Evolutionary conservation across 2,113 vertebrate species (phyloP).

Genomic region (Empidonax traillii): DNA sequence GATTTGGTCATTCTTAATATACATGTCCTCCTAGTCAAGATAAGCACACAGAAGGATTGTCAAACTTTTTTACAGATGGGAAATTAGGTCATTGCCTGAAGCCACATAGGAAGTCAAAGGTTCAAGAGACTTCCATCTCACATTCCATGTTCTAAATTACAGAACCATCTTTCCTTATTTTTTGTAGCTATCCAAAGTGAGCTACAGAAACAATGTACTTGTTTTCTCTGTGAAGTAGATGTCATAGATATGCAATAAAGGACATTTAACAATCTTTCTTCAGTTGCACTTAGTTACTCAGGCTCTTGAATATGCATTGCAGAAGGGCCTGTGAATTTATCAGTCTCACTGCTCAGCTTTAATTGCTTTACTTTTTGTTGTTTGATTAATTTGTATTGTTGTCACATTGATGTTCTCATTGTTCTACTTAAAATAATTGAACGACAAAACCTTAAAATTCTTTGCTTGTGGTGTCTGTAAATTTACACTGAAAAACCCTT

Average conservation of each 20-base stretch:
- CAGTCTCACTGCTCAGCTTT: background rate
- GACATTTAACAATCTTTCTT: background rate
- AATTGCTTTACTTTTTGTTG: conserved; percentile 7
- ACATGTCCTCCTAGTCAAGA: background rate
- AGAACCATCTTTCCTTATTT: background rate
- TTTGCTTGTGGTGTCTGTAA: background rate
- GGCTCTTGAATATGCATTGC: background rate
- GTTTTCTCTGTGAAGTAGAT: background rate
- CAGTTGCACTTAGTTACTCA: background rate
- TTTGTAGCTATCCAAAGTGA: background rate
- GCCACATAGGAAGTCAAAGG: background rate
- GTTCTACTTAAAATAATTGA: conserved; percentile 50
- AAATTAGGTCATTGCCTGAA: background rate
- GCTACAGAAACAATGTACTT: background rate
- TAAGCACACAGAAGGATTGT: background rate
- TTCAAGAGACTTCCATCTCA: background rate
- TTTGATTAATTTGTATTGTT: conserved; percentile 49
- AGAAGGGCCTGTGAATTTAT: background rate
- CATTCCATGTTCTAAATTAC: background rate
- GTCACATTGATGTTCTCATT: background rate
- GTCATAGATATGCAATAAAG: background rate
- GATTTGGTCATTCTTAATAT: background rate
- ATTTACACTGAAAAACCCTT: background rate
- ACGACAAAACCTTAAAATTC: background rate
- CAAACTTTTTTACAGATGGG: background rate